Evolutionary conservation across 2,113 vertebrate species (phyloP), one percentile per base, ranked within the genome.

Genomic region (Alethe castanea): DNA sequence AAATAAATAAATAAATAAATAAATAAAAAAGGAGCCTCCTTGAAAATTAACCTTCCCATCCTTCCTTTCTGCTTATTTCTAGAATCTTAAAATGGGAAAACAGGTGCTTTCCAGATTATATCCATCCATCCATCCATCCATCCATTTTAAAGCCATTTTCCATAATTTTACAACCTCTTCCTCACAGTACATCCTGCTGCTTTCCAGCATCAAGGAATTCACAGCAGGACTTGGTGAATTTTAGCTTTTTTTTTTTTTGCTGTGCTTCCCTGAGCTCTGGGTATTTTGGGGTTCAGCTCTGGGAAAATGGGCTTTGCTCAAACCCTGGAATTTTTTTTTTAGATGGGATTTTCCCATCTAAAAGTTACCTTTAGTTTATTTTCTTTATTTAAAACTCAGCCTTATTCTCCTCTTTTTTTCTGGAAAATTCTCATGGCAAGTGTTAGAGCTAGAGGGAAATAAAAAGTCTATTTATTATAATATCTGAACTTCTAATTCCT

Each of bases 111-210:
- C 42, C 42, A 44, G 42, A 44, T 44, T 18, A 44, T 44, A 44
- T 44, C 17, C 42, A 44, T 44, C 42, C 42, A 44, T 44, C 42
- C 42, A 17, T 64, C 42, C 17, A 44, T 45, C 61, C 64, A 15
- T 42, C 38, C 38, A 42, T 57, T 52, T 62, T 14, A 71, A 80
- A 72, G 14, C 52, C 9, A 5, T 66, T 89, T 89, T 28, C 47
- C n/a, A 0, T 12, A 20, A 26, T 3, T 24, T 52, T 31, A 35
- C 0, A 0, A 22, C 8, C 47, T 72, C 35, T 54, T 80, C n/a
- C 50, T 26, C 50, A 19, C 29, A 42, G 16, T 35, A 35, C 35
- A 35, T 18, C 42, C 42, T 44, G 42, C 42, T 44, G 42, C 42
- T 77, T 65, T 35, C 56, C 36, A 6, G 5, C 36, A 19, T n/a